Evolutionary conservation across 2,113 vertebrate genomes (phyloP).

Genomic region (Felis chaus): DNA sequence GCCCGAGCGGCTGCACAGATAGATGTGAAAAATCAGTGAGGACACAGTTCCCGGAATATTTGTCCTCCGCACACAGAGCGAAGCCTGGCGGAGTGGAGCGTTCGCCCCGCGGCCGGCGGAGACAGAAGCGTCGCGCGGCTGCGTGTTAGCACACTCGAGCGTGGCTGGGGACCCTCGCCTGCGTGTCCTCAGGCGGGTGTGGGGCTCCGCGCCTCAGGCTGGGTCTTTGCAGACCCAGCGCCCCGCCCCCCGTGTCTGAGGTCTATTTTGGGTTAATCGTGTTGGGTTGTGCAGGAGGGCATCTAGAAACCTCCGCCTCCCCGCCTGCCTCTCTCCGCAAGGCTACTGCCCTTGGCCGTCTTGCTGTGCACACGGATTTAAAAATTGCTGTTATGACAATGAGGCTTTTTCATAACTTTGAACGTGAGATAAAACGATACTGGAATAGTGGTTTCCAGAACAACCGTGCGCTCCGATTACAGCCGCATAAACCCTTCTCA

Average conservation of each 20-base stretch:
- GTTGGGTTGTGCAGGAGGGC: rapidly evolving
- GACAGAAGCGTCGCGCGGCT: slow-evolving; percentile 59
- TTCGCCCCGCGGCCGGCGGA: slow-evolving; percentile 71
- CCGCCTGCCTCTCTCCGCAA: rapidly evolving
- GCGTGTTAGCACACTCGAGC: slow-evolving; percentile 58
- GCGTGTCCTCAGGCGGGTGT: not conserved
- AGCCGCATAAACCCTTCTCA: not conserved
- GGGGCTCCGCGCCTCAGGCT: not conserved
- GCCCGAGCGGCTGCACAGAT: slow-evolving; percentile 80
- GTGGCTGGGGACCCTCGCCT: not conserved
- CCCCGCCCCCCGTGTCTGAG: rapidly evolving
- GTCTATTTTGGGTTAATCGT: not conserved
- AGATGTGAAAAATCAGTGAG: slow-evolving; percentile 80
- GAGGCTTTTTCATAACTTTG: not conserved
- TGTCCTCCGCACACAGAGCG: slow-evolving; percentile 70
- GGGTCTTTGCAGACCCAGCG: too few species aligned
- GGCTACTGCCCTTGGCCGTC: not conserved
- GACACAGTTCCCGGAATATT: slow-evolving; percentile 77
- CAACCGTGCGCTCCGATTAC: rapidly evolving
- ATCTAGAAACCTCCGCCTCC: rapidly evolving
- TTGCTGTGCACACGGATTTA: slow-evolving; percentile 22
- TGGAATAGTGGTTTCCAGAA: not conserved
- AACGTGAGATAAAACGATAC: not conserved
- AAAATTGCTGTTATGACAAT: not conserved
- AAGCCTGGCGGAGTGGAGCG: slow-evolving; percentile 68